Evolutionary conservation across 2,797 vertebrate species (phyloP).

Genomic region (Manis crassicaudata): DNA sequence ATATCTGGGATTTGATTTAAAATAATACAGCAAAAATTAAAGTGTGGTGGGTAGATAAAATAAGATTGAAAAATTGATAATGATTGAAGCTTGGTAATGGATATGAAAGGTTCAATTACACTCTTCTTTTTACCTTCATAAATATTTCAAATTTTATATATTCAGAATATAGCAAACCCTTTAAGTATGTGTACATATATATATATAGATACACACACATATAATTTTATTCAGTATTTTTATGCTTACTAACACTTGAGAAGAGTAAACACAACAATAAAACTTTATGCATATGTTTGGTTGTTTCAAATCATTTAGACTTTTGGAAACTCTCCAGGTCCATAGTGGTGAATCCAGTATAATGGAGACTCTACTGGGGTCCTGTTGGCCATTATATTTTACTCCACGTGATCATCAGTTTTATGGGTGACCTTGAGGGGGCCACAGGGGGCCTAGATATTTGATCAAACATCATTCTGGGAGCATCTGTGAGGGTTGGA

Average conservation of each 20-base stretch:
- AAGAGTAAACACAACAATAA: not conserved
- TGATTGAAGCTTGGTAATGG: not conserved
- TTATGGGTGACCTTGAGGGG: not conserved
- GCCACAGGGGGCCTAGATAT: not conserved
- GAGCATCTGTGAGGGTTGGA: not conserved
- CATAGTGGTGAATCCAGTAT: accelerated
- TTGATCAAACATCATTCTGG: not conserved
- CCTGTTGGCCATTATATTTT: not conserved
- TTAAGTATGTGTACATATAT: not conserved
- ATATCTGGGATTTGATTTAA: not conserved
- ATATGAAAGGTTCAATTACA: not conserved
- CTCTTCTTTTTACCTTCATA: not conserved
- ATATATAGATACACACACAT: not conserved
- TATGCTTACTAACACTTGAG: not conserved
- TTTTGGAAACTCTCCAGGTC: not conserved
- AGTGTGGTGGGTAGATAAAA: not conserved
- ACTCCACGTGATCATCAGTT: not conserved
- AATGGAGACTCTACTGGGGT: too few species aligned
- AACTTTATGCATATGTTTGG: not conserved
- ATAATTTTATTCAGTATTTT: not conserved
- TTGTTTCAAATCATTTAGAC: not conserved
- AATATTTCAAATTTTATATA: not conserved
- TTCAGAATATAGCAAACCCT: not conserved
- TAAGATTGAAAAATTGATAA: not conserved
- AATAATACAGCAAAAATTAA: not conserved